A percentile compares a stretch with the other conserved stretches of the same genome.
These are phyloP conservation scores for Campylorhamphus procurvoides DNA, from an alignment of 2,113 vertebrate genomes.

Conservation along the genomic window DNA sequence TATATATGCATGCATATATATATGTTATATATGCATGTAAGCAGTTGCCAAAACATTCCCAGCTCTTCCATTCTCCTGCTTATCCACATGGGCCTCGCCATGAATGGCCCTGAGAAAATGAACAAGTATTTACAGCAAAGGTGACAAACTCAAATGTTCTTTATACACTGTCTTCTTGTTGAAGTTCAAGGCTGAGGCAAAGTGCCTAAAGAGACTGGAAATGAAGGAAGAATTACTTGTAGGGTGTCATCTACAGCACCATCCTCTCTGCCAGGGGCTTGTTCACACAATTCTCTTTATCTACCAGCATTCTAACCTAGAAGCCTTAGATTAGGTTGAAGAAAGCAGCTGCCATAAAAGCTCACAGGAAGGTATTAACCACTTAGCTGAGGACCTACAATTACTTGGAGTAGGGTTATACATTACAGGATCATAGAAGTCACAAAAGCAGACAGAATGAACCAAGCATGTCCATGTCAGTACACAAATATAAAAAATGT, in stretches of 20 bases:
- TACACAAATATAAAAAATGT: accelerated
- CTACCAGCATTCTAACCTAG: neutral
- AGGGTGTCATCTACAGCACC: neutral
- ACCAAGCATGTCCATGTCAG: neutral
- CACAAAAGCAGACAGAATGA: neutral
- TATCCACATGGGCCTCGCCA: neutral
- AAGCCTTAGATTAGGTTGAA: neutral
- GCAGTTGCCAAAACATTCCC: neutral
- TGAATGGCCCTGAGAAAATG: neutral
- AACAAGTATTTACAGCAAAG: neutral
- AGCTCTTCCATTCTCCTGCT: neutral
- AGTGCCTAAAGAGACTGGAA: too few species aligned
- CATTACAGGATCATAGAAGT: neutral
- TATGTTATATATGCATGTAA: too few species aligned
- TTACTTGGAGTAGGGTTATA: neutral
- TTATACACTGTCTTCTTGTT: neutral
- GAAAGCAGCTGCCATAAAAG: neutral
- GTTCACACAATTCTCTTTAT: neutral
- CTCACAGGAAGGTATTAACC: neutral
- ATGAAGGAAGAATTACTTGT: neutral
- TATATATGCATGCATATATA: too few species aligned
- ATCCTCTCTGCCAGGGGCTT: neutral
- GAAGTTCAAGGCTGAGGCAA: neutral
- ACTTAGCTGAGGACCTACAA: neutral
- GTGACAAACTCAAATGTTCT: neutral